Base-by-base conservation (phyloP, 2,113 vertebrate genomes). In the Ceyx cyanopectus region DNA sequence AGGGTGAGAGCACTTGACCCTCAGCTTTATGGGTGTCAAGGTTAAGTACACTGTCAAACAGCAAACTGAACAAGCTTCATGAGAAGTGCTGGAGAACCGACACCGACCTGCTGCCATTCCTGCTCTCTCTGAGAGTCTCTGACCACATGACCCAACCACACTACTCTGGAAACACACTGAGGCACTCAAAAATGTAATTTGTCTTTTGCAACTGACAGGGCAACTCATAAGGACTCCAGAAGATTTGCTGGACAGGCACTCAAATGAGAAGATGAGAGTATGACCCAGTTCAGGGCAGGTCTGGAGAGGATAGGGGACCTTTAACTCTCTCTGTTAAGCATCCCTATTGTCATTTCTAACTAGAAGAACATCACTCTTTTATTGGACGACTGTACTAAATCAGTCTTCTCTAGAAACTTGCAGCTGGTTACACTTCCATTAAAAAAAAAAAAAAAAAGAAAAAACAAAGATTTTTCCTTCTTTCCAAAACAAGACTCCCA, bases 401-500 rank as follows among this genome's bases (percentile, higher is more conserved):
- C 86, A 91, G 62, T 29, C 43, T 80, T 57, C 80, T 63, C 67
- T 34, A 43, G 53, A 43, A 95, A 67, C 21, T 80, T 77, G 79
- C 92, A 94, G 89, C 89, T 85, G 91, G 81, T 91, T 92, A 92
- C 29, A 69, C 75, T 92, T 93, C 43, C 70, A 91, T 63, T 80
- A 56, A 82, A 92, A 95, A 51, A 51, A 51, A 50, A 50, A 50
- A 23, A 6, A 12, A 26, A 51, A 50, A 18, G 19, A 46, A 22
- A 51, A 96, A 76, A 5, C 77, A 89, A 89, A 90, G 90, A 34
- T 67, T 81, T 62, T 87, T 92, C 66, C 63, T 69, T 89, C 85
- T 95, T 96, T 92, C 89, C 87, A 93, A 91, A 95, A 93, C 81
- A 94, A 67, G 56, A 74, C 89, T 92, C 92, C 89, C 81, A 95